Conservation (phyloP, 2,888 invertebrate species). For the Tanypteryx hageni region DNA sequence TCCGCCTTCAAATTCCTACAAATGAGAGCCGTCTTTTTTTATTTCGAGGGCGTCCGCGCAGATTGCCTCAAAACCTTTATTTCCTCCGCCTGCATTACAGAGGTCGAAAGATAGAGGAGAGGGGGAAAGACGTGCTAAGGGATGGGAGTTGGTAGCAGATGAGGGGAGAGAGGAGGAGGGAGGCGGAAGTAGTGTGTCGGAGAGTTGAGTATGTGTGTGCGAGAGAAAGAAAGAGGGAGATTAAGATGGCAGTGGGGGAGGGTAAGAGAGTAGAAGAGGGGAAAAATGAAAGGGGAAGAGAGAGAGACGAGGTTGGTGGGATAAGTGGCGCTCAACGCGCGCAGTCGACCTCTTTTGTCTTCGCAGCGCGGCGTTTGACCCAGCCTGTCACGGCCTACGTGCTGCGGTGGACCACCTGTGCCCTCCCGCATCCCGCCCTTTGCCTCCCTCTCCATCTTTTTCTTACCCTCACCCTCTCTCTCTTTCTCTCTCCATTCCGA, state of each 20-base stretch:
- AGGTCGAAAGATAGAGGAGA: neutral
- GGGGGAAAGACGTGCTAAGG: neutral
- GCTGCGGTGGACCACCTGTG: constrained; percentile 55
- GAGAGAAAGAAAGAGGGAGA: neutral
- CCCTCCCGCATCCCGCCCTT: constrained; percentile 1
- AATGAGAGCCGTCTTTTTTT: constrained; percentile 4
- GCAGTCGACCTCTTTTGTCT: constrained; percentile 25
- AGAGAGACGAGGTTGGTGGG: constrained; percentile 7
- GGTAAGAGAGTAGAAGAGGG: neutral
- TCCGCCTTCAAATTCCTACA: constrained; percentile 30
- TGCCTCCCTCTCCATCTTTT: neutral
- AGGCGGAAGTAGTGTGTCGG: neutral
- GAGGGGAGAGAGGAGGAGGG: neutral
- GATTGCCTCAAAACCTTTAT: neutral
- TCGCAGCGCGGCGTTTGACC: constrained; percentile 46
- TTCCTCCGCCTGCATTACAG: neutral
- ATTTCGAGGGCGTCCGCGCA: neutral
- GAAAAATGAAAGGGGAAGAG: neutral
- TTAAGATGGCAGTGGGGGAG: no score
- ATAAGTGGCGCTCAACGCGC: constrained; percentile 45
- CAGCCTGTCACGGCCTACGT: constrained; percentile 49
- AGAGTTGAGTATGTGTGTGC: neutral
- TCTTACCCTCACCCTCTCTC: no score
- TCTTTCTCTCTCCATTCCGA: neutral
- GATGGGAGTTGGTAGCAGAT: neutral